phyloP scores from a whole-genome alignment of 2,888 invertebrate species.

The Cartodere bifasciata region DNA sequence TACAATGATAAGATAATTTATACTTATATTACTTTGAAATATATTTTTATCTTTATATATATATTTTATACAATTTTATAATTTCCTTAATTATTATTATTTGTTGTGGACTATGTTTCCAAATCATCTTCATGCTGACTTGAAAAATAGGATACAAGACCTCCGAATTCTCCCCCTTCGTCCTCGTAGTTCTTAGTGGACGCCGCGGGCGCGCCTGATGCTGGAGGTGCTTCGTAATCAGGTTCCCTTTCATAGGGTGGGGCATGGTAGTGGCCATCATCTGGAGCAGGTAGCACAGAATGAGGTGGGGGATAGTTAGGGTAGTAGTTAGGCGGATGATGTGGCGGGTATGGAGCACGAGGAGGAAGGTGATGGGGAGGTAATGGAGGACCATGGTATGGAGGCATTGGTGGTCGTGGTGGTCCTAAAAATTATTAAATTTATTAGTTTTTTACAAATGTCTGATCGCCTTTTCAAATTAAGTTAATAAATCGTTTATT shows the following conservation, averaged over 20 bases:
- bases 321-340: conserved; percentile 37
- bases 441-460: too few relatives aligned
- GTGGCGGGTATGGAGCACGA: conserved; percentile 14
- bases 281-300: conserved; percentile 26
- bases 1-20: too few relatives aligned
- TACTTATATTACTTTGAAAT: neutral
- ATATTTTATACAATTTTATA: too few relatives aligned
- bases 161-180: conserved; percentile 67
- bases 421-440: too few relatives aligned
- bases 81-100: too few relatives aligned
- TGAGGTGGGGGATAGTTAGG: conserved; percentile 33
- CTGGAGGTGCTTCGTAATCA: conserved; percentile 25
- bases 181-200: conserved; percentile 39
- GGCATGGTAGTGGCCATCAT: conserved; percentile 28
- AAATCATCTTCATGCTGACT: conserved; percentile 81
- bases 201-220: conserved; percentile 11
- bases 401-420: conserved; percentile 13
- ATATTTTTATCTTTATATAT: neutral
- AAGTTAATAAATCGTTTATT: too few relatives aligned
- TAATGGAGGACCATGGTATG: too few relatives aligned
- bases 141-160: conserved; percentile 84
- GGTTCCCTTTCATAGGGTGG: conserved; percentile 34
- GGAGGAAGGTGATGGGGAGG: conserved; percentile 28
- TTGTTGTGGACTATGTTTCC: conserved; percentile 54
- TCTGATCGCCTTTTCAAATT: conserved; percentile 13